phyloP scores from a whole-genome alignment of 2,888 invertebrate species.

The Oscheius sp. region DNA sequence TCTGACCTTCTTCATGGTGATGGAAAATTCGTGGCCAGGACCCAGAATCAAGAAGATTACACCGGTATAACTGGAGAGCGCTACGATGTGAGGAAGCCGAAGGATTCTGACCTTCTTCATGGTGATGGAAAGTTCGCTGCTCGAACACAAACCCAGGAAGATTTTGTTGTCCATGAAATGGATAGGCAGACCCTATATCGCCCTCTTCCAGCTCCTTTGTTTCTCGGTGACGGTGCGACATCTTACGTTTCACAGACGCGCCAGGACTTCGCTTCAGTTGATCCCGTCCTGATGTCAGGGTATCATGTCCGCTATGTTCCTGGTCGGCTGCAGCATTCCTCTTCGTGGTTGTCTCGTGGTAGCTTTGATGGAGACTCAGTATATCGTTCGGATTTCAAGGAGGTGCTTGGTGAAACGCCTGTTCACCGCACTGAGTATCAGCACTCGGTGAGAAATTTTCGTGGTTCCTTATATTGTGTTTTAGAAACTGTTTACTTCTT shows the following conservation, averaged over 20 bases:
- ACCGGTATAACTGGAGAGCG: neutral
- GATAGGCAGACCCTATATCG: too few species aligned
- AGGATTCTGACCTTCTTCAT: neutral
- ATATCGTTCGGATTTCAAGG: slow-evolving; percentile 11
- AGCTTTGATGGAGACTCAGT: slow-evolving; percentile 2
- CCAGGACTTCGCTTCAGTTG: neutral
- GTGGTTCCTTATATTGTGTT: neutral
- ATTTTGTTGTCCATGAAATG: neutral
- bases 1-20: slow-evolving; percentile 18
- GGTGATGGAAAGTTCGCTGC: slow-evolving; percentile 1
- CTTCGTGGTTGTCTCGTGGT: neutral
- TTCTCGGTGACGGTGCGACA: neutral
- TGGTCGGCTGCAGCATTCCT: too few species aligned
- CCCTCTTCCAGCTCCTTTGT: neutral
- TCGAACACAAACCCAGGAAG: neutral
- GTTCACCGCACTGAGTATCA: neutral
- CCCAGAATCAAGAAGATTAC: slow-evolving; percentile 16
- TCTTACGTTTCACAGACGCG: too few species aligned
- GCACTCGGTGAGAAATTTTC: neutral
- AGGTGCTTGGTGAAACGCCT: too few species aligned
- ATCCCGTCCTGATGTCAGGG: neutral
- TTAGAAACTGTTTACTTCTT: neutral
- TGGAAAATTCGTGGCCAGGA: slow-evolving; percentile 5
- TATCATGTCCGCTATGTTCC: neutral
- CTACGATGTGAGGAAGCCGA: neutral